Evolutionary conservation across 2,888 invertebrate genomes (phyloP).

Genomic region (Acrobasis repandana): DNA sequence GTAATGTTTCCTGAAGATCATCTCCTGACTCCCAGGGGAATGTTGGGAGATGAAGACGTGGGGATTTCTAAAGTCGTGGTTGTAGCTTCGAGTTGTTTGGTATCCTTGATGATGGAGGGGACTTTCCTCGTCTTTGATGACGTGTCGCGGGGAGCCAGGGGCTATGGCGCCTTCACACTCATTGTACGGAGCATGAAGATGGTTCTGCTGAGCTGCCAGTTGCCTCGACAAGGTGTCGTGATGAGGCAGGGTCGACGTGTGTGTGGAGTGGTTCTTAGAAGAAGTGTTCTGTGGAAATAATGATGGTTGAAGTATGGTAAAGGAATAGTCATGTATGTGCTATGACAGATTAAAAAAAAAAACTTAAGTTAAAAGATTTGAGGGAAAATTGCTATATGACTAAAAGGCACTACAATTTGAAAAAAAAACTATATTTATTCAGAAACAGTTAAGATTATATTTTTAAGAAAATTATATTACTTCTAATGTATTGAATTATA

Average conservation of each 20-base stretch:
- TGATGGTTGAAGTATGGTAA: slow-evolving; percentile 2
- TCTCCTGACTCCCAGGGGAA: slow-evolving; percentile 74
- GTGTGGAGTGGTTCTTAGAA: slow-evolving; percentile 89
- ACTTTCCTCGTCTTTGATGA: slow-evolving; percentile 69
- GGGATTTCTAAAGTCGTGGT: slow-evolving; percentile 75
- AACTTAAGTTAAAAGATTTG: background rate
- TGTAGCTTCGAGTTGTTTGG: slow-evolving; percentile 73
- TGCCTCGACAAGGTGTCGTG: slow-evolving; percentile 82
- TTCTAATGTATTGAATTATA: too few relatives aligned
- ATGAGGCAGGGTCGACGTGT: slow-evolving; percentile 86
- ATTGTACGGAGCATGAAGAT: slow-evolving; percentile 80
- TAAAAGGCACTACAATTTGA: slow-evolving; percentile 17
- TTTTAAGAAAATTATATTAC: too few relatives aligned
- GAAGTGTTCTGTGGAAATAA: slow-evolving; percentile 88
- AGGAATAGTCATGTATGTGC: background rate
- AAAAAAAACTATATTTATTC: background rate
- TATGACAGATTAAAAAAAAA: background rate
- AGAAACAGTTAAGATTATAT: background rate
- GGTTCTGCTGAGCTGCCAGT: slow-evolving; percentile 71
- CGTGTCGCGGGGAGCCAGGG: slow-evolving; percentile 75
- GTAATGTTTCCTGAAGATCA: slow-evolving; percentile 75
- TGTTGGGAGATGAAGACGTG: slow-evolving; percentile 78
- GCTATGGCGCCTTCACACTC: slow-evolving; percentile 75
- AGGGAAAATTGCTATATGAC: background rate
- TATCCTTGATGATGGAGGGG: slow-evolving; percentile 74